phyloP scores from a whole-genome alignment of 2,797 vertebrate genomes.

The Harpagifer antarcticus region DNA sequence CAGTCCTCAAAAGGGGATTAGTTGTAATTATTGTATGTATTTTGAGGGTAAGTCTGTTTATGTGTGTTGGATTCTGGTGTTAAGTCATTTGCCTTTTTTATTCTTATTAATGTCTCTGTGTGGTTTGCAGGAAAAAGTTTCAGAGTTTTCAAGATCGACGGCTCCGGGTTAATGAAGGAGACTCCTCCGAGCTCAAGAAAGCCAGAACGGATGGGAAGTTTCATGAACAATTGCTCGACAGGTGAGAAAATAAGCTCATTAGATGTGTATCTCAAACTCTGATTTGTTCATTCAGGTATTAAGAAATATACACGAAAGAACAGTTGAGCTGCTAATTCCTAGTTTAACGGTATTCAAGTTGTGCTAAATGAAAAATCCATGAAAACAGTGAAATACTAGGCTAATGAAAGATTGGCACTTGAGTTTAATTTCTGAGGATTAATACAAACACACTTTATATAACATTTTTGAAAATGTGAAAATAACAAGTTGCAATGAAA shows the following conservation, averaged over 20 bases:
- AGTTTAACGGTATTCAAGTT: background rate
- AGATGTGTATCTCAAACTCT: background rate
- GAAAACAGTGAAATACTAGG: background rate
- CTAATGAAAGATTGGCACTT: background rate
- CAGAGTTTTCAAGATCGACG: slow-evolving; percentile 98
- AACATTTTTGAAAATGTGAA: background rate
- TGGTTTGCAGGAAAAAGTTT: slow-evolving; percentile 93
- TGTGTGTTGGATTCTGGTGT: background rate
- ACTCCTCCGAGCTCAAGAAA: slow-evolving; percentile 88
- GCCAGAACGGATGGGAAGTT: slow-evolving; percentile 94
- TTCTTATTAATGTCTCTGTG: background rate
- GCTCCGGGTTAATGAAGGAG: slow-evolving; percentile 93
- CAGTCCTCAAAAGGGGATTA: background rate
- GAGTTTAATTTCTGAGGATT: background rate
- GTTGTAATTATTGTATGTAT: background rate
- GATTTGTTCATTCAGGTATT: background rate
- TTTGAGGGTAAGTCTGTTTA: background rate
- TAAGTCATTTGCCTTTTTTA: slow-evolving; percentile 4
- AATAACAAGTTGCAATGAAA: background rate
- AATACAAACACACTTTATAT: background rate
- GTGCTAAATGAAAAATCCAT: background rate
- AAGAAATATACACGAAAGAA: background rate
- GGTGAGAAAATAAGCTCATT: slow-evolving; percentile 77
- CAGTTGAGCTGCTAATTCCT: background rate
- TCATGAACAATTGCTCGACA: slow-evolving; percentile 94